phyloP scores from a whole-genome alignment of 1,140 invertebrate species.

The Thrips palmi region DNA sequence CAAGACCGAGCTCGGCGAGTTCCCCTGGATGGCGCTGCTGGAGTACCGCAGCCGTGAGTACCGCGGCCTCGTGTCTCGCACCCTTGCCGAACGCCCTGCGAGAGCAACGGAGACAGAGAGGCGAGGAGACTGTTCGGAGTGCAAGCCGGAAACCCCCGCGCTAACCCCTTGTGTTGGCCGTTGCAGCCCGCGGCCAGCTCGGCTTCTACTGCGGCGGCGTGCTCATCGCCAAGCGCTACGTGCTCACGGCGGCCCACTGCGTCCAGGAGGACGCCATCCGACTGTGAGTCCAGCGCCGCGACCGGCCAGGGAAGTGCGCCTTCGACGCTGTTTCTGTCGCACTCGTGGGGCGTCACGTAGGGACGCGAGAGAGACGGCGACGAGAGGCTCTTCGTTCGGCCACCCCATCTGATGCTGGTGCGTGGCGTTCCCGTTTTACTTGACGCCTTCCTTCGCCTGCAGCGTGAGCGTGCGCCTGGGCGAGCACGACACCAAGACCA shows the following conservation, averaged over 20 bases:
- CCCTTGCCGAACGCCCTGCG: no score
- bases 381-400: not conserved
- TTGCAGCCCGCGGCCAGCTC: no score
- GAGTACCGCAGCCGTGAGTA: constrained; percentile 70
- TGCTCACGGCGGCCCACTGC: constrained; percentile 73
- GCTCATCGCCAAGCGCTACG: constrained; percentile 46
- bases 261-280: constrained; percentile 28
- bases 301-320: constrained; percentile 22
- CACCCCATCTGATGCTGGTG: no score
- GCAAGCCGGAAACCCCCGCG: no score
- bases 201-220: constrained; percentile 71
- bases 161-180: no score
- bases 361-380: no score
- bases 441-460: constrained; percentile 8
- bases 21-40: constrained; percentile 64
- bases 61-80: no score
- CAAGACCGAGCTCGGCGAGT: constrained; percentile 53
- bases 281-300: constrained; percentile 26
- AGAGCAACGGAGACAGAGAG: no score
- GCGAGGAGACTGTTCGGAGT: no score
- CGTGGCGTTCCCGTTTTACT: constrained; percentile 1
- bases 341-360: no score
- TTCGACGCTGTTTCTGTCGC: constrained; percentile 14
- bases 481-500: constrained; percentile 16
- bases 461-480: constrained; percentile 15